Evolutionary conservation across 2,797 vertebrate species (phyloP), one percentile per base, ranked within the genome.

Genomic region (Sorex maritimensis): DNA sequence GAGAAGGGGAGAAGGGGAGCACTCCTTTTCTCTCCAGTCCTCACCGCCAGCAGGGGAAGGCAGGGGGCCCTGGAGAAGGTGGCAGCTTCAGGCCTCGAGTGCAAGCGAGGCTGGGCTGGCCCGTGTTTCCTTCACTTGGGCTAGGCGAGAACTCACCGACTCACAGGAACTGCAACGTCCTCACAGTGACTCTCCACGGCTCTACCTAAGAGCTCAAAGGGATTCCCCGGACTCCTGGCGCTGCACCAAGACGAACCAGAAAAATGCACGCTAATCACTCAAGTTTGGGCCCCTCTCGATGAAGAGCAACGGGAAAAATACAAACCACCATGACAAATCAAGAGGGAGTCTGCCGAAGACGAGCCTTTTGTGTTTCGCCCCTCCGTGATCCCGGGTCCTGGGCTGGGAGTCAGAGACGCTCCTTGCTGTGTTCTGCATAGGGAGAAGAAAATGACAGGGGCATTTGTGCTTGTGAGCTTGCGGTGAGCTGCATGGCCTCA

Each of bases 81-180:
- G 49, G 11, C 10, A 11, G 10, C 2, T 52, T 52, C 49, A 52
- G 49, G 13, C 49, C 49, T 52, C 10, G 11, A 52, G 49, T 44
- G 49, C 49, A 49, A 49, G 9, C 49, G 11, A 49, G 49, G 9
- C 49, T 49, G 49, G 9, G 49, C 49, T 13, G 13, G 49, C 5
- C 49, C 49, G 34, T 10, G 23, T 61, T 30, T 58, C 24, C 58
- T 5, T 21, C 21, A 0, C 19, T 65, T 30, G 10, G 58, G 34
- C 2, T 34, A 68, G n/a, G 61, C 9, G 0, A 1, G 58, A 69
- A 46, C 10, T 0, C 3, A 0, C 15, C n/a, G 7, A 17, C 24
- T 67, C 5, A 2, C 1, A 44, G 14, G 11, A 52, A 23, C 34
- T 23, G 21, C 58, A 67, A 58, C 5, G 67, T 0, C 4, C 73